A percentile compares a stretch with the other conserved stretches of the same genome.
Conservation (phyloP, 2,113 vertebrate species). For the Riparia riparia region DNA sequence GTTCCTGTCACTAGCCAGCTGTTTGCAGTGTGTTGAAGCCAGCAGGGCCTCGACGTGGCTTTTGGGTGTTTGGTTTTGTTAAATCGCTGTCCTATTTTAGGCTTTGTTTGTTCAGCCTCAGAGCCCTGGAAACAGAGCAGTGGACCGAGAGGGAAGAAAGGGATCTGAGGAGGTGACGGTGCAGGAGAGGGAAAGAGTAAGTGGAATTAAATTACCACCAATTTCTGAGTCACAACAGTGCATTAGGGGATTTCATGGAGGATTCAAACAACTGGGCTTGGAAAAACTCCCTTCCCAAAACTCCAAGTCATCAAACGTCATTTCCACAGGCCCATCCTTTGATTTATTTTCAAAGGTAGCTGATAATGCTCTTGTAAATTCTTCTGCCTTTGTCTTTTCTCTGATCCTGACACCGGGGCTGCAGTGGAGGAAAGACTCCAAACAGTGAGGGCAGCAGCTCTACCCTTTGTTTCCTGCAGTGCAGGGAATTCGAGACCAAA, state of each 20-base stretch:
- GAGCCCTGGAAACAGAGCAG: neutral
- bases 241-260: neutral
- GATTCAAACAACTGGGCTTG: neutral
- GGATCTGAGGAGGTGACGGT: neutral
- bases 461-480: neutral
- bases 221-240: neutral
- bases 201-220: neutral
- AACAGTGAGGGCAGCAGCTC: neutral
- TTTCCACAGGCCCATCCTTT: conserved; percentile 1
- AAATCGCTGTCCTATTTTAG: neutral
- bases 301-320: neutral
- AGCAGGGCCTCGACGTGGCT: neutral
- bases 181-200: neutral
- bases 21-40: neutral
- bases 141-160: neutral
- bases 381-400: neutral
- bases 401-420: neutral
- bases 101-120: neutral
- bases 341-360: conserved; percentile 35
- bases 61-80: neutral
- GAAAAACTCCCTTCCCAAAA: neutral
- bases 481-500: neutral
- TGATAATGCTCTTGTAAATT: neutral
- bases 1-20: neutral
- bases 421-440: neutral